phyloP scores from a whole-genome alignment of 2,797 vertebrate genomes.

The Acanthurus tractus region DNA sequence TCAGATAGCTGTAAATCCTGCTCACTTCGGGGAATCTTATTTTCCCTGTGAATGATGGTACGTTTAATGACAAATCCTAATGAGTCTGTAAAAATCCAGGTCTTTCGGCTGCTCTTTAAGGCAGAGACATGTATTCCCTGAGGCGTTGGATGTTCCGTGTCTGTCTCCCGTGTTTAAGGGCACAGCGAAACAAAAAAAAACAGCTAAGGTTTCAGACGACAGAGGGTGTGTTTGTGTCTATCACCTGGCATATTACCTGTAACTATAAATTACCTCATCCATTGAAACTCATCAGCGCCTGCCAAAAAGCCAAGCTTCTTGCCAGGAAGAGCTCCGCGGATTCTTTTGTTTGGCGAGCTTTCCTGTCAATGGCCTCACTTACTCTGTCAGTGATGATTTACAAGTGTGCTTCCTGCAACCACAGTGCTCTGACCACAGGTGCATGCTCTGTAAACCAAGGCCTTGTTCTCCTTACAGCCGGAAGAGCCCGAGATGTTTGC shows the following conservation, averaged over 20 bases:
- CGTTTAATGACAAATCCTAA: slow-evolving; percentile 50
- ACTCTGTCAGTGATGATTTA: slow-evolving; percentile 58
- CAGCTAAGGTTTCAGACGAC: slow-evolving; percentile 17
- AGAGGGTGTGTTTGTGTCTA: slow-evolving; percentile 9
- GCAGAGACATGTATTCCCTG: slow-evolving; percentile 43
- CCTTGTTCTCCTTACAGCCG: slow-evolving; percentile 23
- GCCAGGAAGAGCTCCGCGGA: slow-evolving; percentile 41
- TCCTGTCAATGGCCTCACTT: slow-evolving; percentile 57
- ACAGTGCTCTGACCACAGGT: slow-evolving; percentile 56
- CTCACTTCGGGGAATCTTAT: slow-evolving; percentile 33
- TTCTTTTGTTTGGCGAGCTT: slow-evolving; percentile 54
- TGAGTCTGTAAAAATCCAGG: slow-evolving; percentile 30
- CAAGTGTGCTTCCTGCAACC: slow-evolving; percentile 25
- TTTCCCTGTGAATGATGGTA: slow-evolving; percentile 39
- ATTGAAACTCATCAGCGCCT: slow-evolving; percentile 39
- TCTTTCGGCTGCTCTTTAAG: slow-evolving; percentile 44
- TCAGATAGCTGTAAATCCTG: slow-evolving; percentile 47
- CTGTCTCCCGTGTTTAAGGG: slow-evolving; percentile 36
- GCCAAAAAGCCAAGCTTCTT: slow-evolving; percentile 44
- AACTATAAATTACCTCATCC: slow-evolving; percentile 34
- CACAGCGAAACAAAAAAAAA: slow-evolving; percentile 35
- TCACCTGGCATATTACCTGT: slow-evolving; percentile 43
- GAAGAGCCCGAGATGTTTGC: slow-evolving; percentile 1
- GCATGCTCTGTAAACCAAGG: slow-evolving; percentile 26
- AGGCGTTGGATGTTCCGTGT: slow-evolving; percentile 39